These are phyloP conservation scores for Ochropleura leucogaster DNA, from an alignment of 2,888 invertebrate species.

Conservation along the genomic window DNA sequence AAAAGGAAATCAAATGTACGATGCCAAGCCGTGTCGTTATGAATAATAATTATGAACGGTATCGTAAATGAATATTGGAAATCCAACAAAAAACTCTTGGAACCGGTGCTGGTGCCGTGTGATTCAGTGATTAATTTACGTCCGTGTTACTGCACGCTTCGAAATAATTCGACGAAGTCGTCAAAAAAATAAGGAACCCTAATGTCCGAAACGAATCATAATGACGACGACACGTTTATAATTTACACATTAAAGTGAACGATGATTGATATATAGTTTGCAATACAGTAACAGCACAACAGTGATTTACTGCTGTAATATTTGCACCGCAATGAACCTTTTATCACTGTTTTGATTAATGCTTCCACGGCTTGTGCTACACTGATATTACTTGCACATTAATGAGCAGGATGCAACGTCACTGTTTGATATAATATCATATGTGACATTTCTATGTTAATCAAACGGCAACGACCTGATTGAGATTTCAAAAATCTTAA, in stretches of 20 bases:
- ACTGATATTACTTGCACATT: slow-evolving; percentile 74
- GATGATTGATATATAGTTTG: slow-evolving; percentile 75
- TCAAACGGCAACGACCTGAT: slow-evolving; percentile 54
- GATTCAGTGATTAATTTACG: slow-evolving; percentile 66
- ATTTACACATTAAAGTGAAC: slow-evolving; percentile 70
- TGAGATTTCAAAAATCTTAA: slow-evolving; percentile 47
- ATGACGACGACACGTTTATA: slow-evolving; percentile 68
- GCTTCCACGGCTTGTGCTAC: slow-evolving; percentile 80
- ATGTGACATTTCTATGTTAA: slow-evolving; percentile 63
- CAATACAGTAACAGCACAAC: slow-evolving; percentile 74
- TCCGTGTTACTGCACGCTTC: slow-evolving; percentile 64
- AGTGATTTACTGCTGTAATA: slow-evolving; percentile 82
- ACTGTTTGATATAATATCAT: slow-evolving; percentile 66
- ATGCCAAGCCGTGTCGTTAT: slow-evolving; percentile 32
- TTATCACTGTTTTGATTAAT: slow-evolving; percentile 86
- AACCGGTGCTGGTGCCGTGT: slow-evolving; percentile 60
- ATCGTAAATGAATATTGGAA: slow-evolving; percentile 62
- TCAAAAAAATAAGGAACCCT: slow-evolving; percentile 61
- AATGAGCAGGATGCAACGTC: slow-evolving; percentile 76
- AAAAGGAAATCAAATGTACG: slow-evolving; percentile 41
- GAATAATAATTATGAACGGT: slow-evolving; percentile 63
- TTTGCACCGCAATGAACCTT: slow-evolving; percentile 79
- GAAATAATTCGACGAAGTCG: slow-evolving; percentile 63
- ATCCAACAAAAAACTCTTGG: slow-evolving; percentile 62
- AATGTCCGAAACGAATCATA: slow-evolving; percentile 62